Percentiles rank a stretch among this genome's conserved stretches.
Conservation (phyloP, 2,113 vertebrate species). For the Menura novaehollandiae region DNA sequence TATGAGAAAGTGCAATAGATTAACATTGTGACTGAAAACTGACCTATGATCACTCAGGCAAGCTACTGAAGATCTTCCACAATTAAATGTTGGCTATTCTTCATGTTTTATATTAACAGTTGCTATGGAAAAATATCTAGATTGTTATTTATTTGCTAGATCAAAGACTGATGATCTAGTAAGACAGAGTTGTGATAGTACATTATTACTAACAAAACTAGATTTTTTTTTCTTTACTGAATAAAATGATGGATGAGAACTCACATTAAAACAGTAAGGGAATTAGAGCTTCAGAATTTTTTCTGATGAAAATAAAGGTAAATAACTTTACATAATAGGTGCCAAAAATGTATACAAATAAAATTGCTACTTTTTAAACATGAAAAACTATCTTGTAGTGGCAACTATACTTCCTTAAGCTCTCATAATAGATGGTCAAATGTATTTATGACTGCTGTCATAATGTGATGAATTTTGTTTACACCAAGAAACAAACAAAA, state of each 20-base stretch:
- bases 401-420: neutral
- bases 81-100: neutral
- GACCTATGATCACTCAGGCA: neutral
- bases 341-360: neutral
- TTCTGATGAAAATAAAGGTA: neutral
- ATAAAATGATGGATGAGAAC: neutral
- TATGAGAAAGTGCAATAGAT: neutral
- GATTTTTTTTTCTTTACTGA: neutral
- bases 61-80: neutral
- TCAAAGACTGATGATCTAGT: neutral
- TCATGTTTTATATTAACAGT: neutral
- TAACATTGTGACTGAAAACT: neutral
- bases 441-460: neutral
- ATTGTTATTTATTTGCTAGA: neutral
- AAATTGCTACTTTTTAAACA: neutral
- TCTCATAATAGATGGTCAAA: neutral
- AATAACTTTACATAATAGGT: neutral
- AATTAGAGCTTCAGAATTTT: neutral
- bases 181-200: neutral
- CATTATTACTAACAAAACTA: neutral
- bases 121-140: neutral
- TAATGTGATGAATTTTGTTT: neutral
- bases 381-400: neutral
- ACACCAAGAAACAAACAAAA: neutral
- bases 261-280: neutral